These are phyloP conservation scores for Prunella himalayana DNA, from an alignment of 2,113 vertebrate species.

Conservation along the genomic window DNA sequence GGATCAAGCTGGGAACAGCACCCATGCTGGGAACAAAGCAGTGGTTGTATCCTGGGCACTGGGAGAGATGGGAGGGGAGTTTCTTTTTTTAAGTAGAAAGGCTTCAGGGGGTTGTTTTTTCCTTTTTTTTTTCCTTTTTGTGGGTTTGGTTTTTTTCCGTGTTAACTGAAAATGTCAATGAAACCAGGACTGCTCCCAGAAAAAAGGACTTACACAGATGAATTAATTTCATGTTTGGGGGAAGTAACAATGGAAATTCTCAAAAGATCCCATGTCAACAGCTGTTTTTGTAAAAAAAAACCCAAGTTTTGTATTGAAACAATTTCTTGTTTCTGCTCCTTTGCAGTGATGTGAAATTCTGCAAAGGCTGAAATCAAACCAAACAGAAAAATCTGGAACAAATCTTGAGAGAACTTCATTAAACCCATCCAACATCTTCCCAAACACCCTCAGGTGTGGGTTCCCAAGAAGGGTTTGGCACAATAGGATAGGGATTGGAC, in stretches of 20 bases:
- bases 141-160: background rate
- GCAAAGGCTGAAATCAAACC: background rate
- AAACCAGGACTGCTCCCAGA: background rate
- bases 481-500: rapidly evolving
- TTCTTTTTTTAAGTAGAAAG: background rate
- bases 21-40: conserved; percentile 2
- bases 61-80: background rate
- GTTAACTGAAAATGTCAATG: background rate
- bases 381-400: background rate
- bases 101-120: background rate
- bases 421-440: background rate
- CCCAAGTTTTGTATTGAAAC: background rate
- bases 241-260: conserved; percentile 29
- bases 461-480: background rate
- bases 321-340: background rate
- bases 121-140: background rate
- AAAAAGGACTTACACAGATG: background rate
- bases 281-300: background rate
- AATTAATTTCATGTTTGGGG: background rate
- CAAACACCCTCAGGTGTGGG: background rate
- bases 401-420: background rate
- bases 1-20: background rate
- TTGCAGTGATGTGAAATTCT: background rate
- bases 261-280: background rate
- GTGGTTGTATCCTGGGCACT: background rate